Base-by-base conservation (phyloP, 37 sponge, comb jelly and placozoan genomes). In the Halichondria panicea region DNA sequence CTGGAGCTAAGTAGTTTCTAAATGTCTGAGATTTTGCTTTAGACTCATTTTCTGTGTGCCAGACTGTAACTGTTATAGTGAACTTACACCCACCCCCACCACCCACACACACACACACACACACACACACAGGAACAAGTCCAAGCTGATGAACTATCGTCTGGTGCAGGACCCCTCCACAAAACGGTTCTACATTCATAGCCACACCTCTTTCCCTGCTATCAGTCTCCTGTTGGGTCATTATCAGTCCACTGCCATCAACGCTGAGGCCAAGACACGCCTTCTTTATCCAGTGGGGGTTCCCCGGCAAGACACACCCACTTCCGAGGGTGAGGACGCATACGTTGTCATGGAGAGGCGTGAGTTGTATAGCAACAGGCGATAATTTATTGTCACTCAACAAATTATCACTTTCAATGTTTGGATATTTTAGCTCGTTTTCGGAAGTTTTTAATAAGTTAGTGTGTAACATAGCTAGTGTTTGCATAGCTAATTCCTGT, bases 81-180 rank as follows among this genome's bases (percentile, higher is more conserved):
- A 7, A 4, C 74, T 12, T 11, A n/a, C 74, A 15, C 74, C 35
- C 55, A 35, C 78, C 31, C 77, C 46, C 35, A 38, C 48, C 68
- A 52, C 55, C 37, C 56, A 66, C 78, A 52, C 56, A 22, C 57
- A 19, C 67, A 18, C 55, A 38, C 66, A 15, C 66, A 35, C 69
- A n/a, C 62, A 9, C 11, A n/a, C 48, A 42, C 30, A 6, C 55
- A 83, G 72, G 11, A 74, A 83, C 67, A 64, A 74, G 62, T 35
- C 31, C 13, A 83, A 83, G 38, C 68, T 68, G 34, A 48, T 83
- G 60, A 83, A 83, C 59, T 83, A 74, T 40, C 75, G 83, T 0
- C 40, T 83, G n/a, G 43, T 75, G 24, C 55, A 39, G 48, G 83
- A 83, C 36, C 39, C 18, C 25, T 28, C 0, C 19, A 75, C 75